Evolutionary conservation across 53 echinoderm and acorn worm genomes (phyloP), one percentile per base, ranked within the genome.

Genomic region (Hippasteria phrygiana): DNA sequence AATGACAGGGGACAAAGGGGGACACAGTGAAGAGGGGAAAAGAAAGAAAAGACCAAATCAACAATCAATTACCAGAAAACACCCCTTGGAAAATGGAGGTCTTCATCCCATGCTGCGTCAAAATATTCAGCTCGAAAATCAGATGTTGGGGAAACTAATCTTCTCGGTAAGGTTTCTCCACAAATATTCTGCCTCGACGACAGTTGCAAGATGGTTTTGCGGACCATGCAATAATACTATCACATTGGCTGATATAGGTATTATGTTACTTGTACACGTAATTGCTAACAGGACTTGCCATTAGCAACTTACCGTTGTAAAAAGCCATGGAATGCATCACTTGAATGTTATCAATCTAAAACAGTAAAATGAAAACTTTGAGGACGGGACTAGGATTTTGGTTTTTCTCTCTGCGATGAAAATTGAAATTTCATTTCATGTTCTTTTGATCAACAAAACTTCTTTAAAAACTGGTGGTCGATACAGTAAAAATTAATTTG

Each of bases 21-120:
- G 14, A 43, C 65, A 82, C 37, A 66, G 18, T 45, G 56, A 69
- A 45, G 67, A 84, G 55, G 74, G 77, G 76, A 34, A 65, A 90
- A 78, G 47, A 88, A 88, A 62, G 80, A 47, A 91, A 71, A 74
- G 77, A 82, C 78, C 83, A 88, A 90, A 95, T 88, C 88, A 87
- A 91, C n/a, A 74, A 90, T 78, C 87, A 66, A 64, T 67, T 45
- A 82, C 71, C 53, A 82, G 71, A 74, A 77, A 88, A 38, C 62
- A 87, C 65, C 13, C 24, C 27, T 33, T 41, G 59, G 37, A 54
- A 66, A 73, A 83, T 46, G 27, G 62, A 20, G 55, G 54, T 50
- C 26, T 24, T 10, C 17, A 56, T 56, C 17, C 79, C 12, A 42
- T 37, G 24, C 64, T 27, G 38, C 43, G 37, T 35, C 81, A 20